phyloP scores from a whole-genome alignment of 2,797 vertebrate species.

The Notamacropus eugenii region DNA sequence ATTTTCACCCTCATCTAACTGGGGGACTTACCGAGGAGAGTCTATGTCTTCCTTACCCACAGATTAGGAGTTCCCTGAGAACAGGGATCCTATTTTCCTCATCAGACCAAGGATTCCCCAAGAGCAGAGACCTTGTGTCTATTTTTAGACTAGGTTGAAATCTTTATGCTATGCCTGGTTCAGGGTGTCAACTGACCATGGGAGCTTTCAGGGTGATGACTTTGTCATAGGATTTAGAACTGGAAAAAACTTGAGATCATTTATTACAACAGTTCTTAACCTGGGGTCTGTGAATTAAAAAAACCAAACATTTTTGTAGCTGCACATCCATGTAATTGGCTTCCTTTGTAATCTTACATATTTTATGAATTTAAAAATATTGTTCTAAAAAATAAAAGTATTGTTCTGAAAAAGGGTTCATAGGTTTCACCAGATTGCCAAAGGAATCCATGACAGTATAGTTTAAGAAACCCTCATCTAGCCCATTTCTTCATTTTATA shows the following conservation, averaged over 20 bases:
- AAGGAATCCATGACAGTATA: neutral
- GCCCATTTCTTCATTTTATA: neutral
- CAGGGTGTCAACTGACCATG: neutral
- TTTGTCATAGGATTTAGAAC: neutral
- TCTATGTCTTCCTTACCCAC: neutral
- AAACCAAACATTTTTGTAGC: neutral
- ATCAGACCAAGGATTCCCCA: neutral
- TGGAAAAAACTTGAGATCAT: neutral
- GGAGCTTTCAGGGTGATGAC: neutral
- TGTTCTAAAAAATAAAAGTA: neutral
- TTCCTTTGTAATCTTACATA: neutral
- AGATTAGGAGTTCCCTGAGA: neutral
- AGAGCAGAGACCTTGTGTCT: neutral
- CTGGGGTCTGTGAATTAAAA: neutral
- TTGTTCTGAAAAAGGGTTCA: neutral
- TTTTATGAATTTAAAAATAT: neutral
- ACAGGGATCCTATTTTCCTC: neutral
- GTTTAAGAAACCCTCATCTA: neutral
- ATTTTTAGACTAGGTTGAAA: neutral
- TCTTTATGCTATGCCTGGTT: neutral
- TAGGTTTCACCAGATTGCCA: neutral
- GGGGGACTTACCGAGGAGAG: neutral
- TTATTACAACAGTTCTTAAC: neutral
- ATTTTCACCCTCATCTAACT: conserved; percentile 10
- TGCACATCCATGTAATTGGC: neutral